Evolutionary conservation across 2,888 invertebrate genomes (phyloP).

Genomic region (Amblyjoppa fuscipennis): DNA sequence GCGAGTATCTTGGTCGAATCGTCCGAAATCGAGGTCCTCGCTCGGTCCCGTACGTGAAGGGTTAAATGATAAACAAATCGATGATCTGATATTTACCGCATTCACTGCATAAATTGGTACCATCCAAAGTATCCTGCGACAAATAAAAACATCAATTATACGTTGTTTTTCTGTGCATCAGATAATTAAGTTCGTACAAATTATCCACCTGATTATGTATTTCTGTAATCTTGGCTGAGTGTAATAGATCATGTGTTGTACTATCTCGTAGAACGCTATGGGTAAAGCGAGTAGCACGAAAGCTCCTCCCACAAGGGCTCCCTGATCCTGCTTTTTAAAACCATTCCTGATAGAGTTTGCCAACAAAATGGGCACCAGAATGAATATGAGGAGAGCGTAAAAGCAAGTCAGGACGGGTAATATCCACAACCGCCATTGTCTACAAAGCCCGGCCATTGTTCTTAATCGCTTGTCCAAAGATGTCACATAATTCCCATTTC

Average conservation of each 20-base stretch:
- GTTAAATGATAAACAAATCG: background rate
- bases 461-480: conserved; percentile 33
- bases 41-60: background rate
- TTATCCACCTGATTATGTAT: conserved; percentile 93
- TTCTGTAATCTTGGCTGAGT: conserved; percentile 96
- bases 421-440: conserved; percentile 95
- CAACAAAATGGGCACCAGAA: conserved; percentile 94
- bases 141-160: background rate
- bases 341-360: conserved; percentile 93
- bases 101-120: conserved; percentile 98
- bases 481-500: conserved; percentile 75
- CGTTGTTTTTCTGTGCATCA: background rate
- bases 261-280: conserved; percentile 97
- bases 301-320: conserved; percentile 94
- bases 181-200: background rate
- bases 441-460: conserved; percentile 82
- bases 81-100: conserved; percentile 89
- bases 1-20: too few species aligned
- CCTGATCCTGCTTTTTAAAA: conserved; percentile 92
- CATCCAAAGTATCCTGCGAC: conserved; percentile 96
- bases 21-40: too few species aligned
- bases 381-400: conserved; percentile 93
- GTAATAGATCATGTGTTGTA: conserved; percentile 97
- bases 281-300: conserved; percentile 96
- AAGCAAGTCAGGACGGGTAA: conserved; percentile 92